These are phyloP conservation scores for Hirundo rustica DNA, from an alignment of 2,797 vertebrate species.

Conservation along the genomic window DNA sequence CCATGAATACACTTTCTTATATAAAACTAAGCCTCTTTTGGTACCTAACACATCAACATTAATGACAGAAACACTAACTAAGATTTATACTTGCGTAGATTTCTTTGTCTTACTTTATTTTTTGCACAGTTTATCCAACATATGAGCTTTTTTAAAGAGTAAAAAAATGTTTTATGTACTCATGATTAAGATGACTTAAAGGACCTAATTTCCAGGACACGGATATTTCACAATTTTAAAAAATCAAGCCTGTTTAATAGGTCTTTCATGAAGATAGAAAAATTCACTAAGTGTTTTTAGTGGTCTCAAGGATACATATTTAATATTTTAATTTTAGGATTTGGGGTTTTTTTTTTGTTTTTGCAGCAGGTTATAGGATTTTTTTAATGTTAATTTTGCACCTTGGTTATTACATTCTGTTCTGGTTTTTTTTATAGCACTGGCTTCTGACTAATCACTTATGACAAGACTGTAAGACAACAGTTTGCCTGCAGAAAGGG, in stretches of 20 bases:
- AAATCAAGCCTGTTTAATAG: background rate
- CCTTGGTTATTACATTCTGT: constrained; percentile 27
- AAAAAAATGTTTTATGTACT: background rate
- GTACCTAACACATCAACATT: background rate
- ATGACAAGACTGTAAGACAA: constrained; percentile 48
- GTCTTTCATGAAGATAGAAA: background rate
- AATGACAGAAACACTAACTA: background rate
- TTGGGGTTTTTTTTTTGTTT: background rate
- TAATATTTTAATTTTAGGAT: background rate
- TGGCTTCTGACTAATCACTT: constrained; percentile 48
- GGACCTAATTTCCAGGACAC: background rate
- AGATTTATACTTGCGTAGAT: background rate
- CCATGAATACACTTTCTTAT: background rate
- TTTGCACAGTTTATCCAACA: background rate
- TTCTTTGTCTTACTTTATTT: background rate
- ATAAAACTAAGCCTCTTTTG: background rate
- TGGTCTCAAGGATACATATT: background rate
- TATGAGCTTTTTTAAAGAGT: background rate
- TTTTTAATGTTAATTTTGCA: constrained; percentile 15
- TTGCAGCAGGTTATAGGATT: background rate
- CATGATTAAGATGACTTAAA: background rate
- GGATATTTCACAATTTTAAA: background rate
- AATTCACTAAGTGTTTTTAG: background rate
- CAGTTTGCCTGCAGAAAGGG: constrained; percentile 43
- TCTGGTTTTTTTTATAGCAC: constrained; percentile 7